phyloP scores from a whole-genome alignment of 1,140 invertebrate species.

The Drosophila busckii region DNA sequence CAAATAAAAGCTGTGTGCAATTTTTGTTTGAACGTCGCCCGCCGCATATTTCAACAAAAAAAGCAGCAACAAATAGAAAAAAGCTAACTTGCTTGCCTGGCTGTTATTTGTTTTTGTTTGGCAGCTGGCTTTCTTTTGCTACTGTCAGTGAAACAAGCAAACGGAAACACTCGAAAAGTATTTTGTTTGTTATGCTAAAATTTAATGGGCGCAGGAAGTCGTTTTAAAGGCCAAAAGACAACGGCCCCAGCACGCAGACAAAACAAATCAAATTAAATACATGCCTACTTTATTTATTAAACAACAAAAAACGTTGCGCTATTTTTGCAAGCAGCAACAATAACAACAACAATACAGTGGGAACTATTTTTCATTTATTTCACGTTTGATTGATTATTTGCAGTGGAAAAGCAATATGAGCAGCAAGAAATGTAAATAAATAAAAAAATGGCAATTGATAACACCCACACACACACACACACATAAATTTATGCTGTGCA shows the following conservation, averaged over 20 bases:
- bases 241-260: constrained; percentile 19
- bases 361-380: constrained; percentile 63
- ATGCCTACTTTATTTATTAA: constrained; percentile 19
- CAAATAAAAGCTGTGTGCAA: constrained; percentile 69
- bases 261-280: constrained; percentile 11
- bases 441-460: no score
- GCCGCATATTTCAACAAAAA: constrained; percentile 43
- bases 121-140: constrained; percentile 14
- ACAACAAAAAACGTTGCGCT: constrained; percentile 3
- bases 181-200: constrained; percentile 75
- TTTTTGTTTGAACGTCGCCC: constrained; percentile 31
- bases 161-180: constrained; percentile 71
- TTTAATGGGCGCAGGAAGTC: constrained; percentile 71
- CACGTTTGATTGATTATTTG: constrained; percentile 70
- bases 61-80: no score
- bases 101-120: not conserved
- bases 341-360: constrained; percentile 23
- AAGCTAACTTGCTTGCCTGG: no score
- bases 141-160: constrained; percentile 66
- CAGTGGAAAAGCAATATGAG: constrained; percentile 27
- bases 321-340: constrained; percentile 10
- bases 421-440: no score
- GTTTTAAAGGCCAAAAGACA: constrained; percentile 53
- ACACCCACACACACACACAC: constrained; percentile 14
- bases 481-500: not conserved